phyloP scores from a whole-genome alignment of 2,888 invertebrate species.

The Agelastica alni region DNA sequence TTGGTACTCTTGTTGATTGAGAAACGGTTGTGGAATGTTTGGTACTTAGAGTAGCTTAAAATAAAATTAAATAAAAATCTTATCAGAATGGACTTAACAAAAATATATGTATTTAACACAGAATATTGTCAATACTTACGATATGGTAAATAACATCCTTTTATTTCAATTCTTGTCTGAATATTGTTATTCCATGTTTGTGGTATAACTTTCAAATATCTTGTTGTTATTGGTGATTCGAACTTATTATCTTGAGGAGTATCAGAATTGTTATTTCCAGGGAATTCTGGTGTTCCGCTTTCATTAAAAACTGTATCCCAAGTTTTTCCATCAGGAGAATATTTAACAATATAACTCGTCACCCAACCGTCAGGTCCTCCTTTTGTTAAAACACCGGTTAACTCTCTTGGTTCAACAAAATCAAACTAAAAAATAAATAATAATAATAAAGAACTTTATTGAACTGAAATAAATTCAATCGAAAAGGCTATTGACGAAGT shows the following conservation, averaged over 20 bases:
- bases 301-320: slow-evolving; percentile 70
- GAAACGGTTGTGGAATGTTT: no score
- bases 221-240: no score
- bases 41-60: no score
- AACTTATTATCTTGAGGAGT: no score
- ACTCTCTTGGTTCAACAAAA: slow-evolving; percentile 73
- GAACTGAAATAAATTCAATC: no score
- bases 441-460: no score
- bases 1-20: no score
- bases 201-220: no score
- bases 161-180: no score
- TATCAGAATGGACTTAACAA: not conserved
- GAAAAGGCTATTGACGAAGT: no score
- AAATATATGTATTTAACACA: not conserved
- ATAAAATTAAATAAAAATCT: not conserved
- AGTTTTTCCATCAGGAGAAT: slow-evolving; percentile 70
- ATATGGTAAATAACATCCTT: no score
- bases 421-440: slow-evolving; percentile 71
- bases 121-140: not conserved
- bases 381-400: slow-evolving; percentile 79
- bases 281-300: slow-evolving; percentile 65
- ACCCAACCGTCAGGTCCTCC: slow-evolving; percentile 76
- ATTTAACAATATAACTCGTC: slow-evolving; percentile 71
- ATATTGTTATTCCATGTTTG: no score
- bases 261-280: slow-evolving; percentile 72